A percentile compares a stretch with the other conserved stretches of the same genome.
phyloP scores from a whole-genome alignment of 1,140 invertebrate genomes.

The Drosophila equinoxialis region DNA sequence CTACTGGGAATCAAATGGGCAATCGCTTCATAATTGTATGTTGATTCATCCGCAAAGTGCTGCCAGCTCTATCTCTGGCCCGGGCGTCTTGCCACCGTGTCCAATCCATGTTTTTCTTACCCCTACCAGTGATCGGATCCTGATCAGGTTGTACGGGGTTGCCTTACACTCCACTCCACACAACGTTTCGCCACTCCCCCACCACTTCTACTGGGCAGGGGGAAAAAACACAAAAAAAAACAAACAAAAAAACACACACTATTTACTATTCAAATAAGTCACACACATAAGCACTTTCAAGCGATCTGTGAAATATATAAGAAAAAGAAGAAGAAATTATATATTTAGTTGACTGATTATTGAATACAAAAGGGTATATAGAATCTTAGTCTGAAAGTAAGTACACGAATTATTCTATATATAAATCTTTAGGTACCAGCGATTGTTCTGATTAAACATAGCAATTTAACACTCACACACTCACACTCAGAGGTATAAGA shows the following conservation, averaged over 20 bases:
- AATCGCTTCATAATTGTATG: slow-evolving; percentile 60
- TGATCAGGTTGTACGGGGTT: slow-evolving; percentile 1
- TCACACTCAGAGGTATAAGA: background rate
- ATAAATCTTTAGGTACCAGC: too few relatives aligned
- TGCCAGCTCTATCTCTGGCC: slow-evolving; percentile 75
- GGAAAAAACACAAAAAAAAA: slow-evolving; percentile 36
- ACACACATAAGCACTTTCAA: background rate
- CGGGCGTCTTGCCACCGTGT: slow-evolving; percentile 77
- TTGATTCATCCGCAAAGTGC: slow-evolving; percentile 57
- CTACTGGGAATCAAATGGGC: slow-evolving; percentile 69
- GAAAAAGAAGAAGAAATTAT: too few relatives aligned
- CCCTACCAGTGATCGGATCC: slow-evolving; percentile 28
- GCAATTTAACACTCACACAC: too few relatives aligned
- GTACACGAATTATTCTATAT: too few relatives aligned
- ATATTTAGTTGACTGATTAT: too few relatives aligned
- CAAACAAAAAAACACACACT: background rate
- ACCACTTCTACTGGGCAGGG: slow-evolving; percentile 36
- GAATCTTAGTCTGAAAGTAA: too few relatives aligned
- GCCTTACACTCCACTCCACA: slow-evolving; percentile 17
- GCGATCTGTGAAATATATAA: slow-evolving; percentile 3
- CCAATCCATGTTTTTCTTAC: slow-evolving; percentile 75
- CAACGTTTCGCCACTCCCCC: slow-evolving; percentile 28
- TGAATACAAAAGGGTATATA: too few relatives aligned
- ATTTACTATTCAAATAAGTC: background rate
- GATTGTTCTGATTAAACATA: too few relatives aligned